These are phyloP conservation scores for Anolis sagrei DNA, from an alignment of 2,113 vertebrate species.

Conservation along the genomic window DNA sequence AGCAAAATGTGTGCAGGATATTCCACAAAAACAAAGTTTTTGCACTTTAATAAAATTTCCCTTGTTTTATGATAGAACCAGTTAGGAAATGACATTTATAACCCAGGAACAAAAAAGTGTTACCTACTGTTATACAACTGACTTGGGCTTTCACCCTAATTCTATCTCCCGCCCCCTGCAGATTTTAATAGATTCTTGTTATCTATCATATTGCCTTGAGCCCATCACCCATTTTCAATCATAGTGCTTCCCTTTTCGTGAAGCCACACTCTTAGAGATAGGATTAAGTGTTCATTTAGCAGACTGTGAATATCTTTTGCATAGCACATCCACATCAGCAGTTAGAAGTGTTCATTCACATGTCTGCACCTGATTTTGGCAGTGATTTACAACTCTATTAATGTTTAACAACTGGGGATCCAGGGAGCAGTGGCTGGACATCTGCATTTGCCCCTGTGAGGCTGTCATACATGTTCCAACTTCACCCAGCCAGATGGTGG, in stretches of 20 bases:
- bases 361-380: conserved; percentile 29
- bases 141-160: background rate
- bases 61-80: too few species aligned
- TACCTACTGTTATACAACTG: too few species aligned
- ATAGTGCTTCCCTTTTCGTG: conserved; percentile 9
- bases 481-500: conserved; percentile 37
- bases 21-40: too few species aligned
- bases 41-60: too few species aligned
- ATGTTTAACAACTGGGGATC: conserved; percentile 48
- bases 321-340: background rate
- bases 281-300: conserved; percentile 12
- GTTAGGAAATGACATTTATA: too few species aligned
- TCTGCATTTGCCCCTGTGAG: conserved; percentile 60
- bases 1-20: too few species aligned
- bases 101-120: too few species aligned
- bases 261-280: background rate
- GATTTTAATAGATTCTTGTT: background rate
- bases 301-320: conserved; percentile 21
- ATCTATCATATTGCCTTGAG: background rate
- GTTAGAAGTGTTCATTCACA: conserved; percentile 36
- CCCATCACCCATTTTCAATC: background rate
- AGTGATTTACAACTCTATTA: conserved; percentile 66
- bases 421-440: conserved; percentile 56
- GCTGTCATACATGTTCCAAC: conserved; percentile 23
- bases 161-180: background rate